Conservation (phyloP, 2,113 vertebrate species). For the Dunckerocampus dactyliophorus region DNA sequence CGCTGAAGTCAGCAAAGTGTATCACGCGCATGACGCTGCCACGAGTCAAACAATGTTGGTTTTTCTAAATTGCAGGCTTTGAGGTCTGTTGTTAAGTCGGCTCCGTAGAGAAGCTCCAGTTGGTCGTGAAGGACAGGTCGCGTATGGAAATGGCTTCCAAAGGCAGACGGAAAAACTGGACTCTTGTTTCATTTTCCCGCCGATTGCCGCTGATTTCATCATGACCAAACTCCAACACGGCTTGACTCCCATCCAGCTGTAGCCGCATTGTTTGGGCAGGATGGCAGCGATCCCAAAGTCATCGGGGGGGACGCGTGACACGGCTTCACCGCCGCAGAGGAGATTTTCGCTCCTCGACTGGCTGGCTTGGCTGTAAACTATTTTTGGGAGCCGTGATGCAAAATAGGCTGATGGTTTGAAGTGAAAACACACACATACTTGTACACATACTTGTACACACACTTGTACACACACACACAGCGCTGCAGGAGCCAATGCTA, state of each 20-base stretch:
- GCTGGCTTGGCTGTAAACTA: constrained; percentile 40
- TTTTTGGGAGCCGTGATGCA: constrained; percentile 41
- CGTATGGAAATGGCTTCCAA: background rate
- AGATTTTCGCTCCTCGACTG: constrained; percentile 40
- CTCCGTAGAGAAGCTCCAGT: no score
- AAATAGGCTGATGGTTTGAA: constrained; percentile 51
- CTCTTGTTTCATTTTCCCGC: constrained; percentile 30
- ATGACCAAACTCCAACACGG: constrained; percentile 36
- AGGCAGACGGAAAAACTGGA: constrained; percentile 15
- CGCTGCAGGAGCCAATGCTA: constrained; percentile 48
- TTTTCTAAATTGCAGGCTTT: no score
- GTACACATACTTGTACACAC: constrained; percentile 15
- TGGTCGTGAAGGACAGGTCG: no score
- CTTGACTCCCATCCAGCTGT: constrained; percentile 44
- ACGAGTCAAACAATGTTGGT: no score
- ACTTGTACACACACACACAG: constrained; percentile 23
- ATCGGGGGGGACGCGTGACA: constrained; percentile 37
- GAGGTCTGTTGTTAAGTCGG: no score
- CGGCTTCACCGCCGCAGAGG: constrained; percentile 55
- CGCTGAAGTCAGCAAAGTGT: no score
- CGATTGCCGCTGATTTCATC: constrained; percentile 62
- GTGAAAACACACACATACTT: constrained; percentile 2
- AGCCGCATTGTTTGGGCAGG: constrained; percentile 52
- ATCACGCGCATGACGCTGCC: no score
- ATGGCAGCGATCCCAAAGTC: constrained; percentile 51